phyloP scores from a whole-genome alignment of 2,888 invertebrate species.

The Elmis aenea region DNA sequence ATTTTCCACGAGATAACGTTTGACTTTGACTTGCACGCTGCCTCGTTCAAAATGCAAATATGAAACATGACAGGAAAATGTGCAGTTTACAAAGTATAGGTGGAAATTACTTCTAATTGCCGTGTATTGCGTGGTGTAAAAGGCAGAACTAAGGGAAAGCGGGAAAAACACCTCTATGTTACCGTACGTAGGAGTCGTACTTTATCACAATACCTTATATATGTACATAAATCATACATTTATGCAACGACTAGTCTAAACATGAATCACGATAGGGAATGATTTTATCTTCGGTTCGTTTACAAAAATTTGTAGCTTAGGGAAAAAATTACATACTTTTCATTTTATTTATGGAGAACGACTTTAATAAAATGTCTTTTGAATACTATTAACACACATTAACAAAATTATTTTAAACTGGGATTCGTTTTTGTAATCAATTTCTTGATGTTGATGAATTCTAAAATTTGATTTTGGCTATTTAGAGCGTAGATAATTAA shows the following conservation, averaged over 20 bases:
- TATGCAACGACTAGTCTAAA: conserved; percentile 13
- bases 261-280: conserved; percentile 15
- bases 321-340: too few species aligned
- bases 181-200: conserved; percentile 10
- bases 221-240: conserved; percentile 14
- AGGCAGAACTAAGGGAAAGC: conserved; percentile 11
- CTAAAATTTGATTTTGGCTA: too few species aligned
- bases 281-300: conserved; percentile 9
- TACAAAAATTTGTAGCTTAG: not conserved
- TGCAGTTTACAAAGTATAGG: conserved; percentile 37
- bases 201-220: conserved; percentile 7
- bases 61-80: conserved; percentile 37
- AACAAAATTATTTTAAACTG: too few species aligned
- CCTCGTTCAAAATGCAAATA: conserved; percentile 27
- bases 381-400: too few species aligned
- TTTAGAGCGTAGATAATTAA: too few species aligned
- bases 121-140: conserved; percentile 35
- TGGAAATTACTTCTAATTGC: conserved; percentile 42
- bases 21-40: too few species aligned
- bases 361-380: too few species aligned
- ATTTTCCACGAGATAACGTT: too few species aligned
- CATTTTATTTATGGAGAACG: too few species aligned
- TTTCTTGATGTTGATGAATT: too few species aligned
- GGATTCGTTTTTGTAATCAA: too few species aligned
- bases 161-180: conserved; percentile 15